Evolutionary conservation across 2,113 vertebrate species (phyloP), one percentile per base, ranked within the genome.

Genomic region (Heterotilapia buettikoferi): DNA sequence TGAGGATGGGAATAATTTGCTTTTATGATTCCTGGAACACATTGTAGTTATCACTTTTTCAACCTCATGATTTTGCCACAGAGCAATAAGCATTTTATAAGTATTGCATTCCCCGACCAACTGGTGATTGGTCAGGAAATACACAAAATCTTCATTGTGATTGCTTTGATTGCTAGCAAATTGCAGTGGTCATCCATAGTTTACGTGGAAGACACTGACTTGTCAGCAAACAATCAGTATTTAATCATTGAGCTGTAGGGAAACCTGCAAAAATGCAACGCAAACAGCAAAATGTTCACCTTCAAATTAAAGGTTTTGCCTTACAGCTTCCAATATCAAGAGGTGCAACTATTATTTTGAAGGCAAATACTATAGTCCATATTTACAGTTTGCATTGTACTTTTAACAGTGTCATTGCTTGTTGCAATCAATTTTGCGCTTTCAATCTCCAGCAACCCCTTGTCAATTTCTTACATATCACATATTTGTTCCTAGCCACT

Each of bases 91-190:
- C 38, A 71, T 71, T 71, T 9, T 16, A 14, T 24, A 66, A 66
- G 33, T 71, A 24, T 4, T 0, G 1, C 40, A 73, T 76, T 11
- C 24, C 38, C 38, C 0, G 3, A 45, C 38, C 40, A 45, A 26
- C 14, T 76, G 24, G 40, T 18, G 68, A 29, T 18, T 26, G 40
- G 4, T 38, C 61, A 66, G 33, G 33, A 66, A 66, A 66, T 38
- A 38, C 33, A 21, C 19, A 76, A 47, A 76, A 29, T 29, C 24
- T 18, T 45, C 9, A 45, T 7, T 29, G 14, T 19, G 4, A 47
- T 29, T 76, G 24, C 14, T 47, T 45, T 26, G 38, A 26, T 10
- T 9, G 21, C 40, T 3, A 26, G 21, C 21, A 73, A 26, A 45
- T 18, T 18, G 13, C 21, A 24, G 21, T 24, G 12, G 38, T 24